phyloP scores from a whole-genome alignment of 2,888 invertebrate species.

The Melitaea athalia region DNA sequence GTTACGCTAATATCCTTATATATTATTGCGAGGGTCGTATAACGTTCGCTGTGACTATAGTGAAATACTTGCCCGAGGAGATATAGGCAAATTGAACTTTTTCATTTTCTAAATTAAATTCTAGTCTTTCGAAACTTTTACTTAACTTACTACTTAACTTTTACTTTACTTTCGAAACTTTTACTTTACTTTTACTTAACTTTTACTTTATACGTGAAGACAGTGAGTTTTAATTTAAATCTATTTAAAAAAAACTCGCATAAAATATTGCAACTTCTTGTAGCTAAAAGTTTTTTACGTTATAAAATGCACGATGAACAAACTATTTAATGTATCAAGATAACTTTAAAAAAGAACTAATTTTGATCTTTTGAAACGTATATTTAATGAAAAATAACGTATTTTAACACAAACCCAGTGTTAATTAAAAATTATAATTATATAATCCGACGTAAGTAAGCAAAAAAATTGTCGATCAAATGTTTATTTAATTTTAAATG shows the following conservation, averaged over 20 bases:
- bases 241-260: background rate
- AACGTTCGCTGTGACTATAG: slow-evolving; percentile 14
- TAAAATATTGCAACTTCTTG: background rate
- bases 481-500: too few species aligned
- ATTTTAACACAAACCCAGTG: too few species aligned
- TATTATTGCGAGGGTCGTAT: slow-evolving; percentile 28
- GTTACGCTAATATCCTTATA: slow-evolving; percentile 29
- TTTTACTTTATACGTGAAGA: slow-evolving; percentile 4
- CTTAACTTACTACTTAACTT: too few species aligned
- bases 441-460: too few species aligned
- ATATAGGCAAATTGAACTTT: slow-evolving; percentile 13
- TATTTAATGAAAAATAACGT: too few species aligned
- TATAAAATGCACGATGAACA: too few species aligned
- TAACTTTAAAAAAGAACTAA: too few species aligned
- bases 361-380: too few species aligned
- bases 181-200: background rate
- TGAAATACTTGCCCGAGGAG: background rate
- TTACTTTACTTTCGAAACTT: background rate
- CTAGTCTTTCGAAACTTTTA: background rate
- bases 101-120: slow-evolving; percentile 4
- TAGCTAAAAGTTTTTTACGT: background rate
- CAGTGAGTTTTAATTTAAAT: background rate
- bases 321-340: too few species aligned
- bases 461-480: too few species aligned
- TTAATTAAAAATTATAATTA: too few species aligned